Evolutionary conservation across 2,888 invertebrate genomes (phyloP), one percentile per base, ranked within the genome.

Genomic region (Drosophila lutescens): DNA sequence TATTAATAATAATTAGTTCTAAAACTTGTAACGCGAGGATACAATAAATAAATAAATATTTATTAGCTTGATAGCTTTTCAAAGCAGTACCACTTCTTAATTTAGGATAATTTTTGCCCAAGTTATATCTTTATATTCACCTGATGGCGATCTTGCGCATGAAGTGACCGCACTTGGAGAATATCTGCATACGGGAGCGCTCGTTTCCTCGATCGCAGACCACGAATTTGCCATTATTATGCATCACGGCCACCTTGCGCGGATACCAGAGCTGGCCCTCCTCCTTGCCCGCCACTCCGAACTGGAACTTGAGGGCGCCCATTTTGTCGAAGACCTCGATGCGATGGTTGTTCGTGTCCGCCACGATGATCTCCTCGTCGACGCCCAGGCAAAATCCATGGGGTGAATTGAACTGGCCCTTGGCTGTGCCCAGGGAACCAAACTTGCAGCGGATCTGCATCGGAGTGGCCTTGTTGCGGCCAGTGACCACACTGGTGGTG

Each of bases 211-310:
- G 96, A 93, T 99, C 99, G 92, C 99, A 99, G 4, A 99, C 98
- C n/a, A 99, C 98, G 91, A 97, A 97, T 91, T 97, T 97, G 41
- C 97, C 97, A 57, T 95, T 96, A 62, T 95, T 95, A 60, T 96
- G 94, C 93, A 97, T 97, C 2, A 97, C 96, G 9, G 98, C 98
- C 54, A 98, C 98, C 93, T 99, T 98, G 51, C 98, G 95, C 4
- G 99, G 98, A 92, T 98, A 98, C 98, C 98, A 99, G 76, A 99
- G 93, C 90, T 98, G 98, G 0, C 98, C 98, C 90, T 99, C 98
- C 86, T 98, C 98, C 90, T 97, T 97, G 77, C 98, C 98, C 67
- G 98, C 96, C 62, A 96, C 96, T 49, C 98, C 99, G 93, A 99
- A 99, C 92, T 98, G 97, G 91, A 97, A 97, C 91, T 97, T 98